Base-by-base conservation (phyloP, 2,113 vertebrate genomes). In the Tragelaphus scriptus region DNA sequence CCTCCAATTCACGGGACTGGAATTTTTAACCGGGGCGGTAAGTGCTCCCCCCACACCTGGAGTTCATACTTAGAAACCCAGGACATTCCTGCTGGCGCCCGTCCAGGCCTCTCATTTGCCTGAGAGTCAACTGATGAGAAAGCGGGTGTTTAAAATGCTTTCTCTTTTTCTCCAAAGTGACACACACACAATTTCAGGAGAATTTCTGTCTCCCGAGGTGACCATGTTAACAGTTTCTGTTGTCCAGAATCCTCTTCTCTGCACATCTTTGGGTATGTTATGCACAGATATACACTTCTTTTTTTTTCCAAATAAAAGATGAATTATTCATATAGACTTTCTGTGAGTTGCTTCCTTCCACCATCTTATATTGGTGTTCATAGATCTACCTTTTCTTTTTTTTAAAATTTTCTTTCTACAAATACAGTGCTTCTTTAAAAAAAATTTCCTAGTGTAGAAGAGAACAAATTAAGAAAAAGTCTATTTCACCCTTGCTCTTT, bases 11-110 rank as follows among this genome's bases (percentile, higher is more conserved):
- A 99, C 94, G 0, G 99, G 99, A 7, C 98, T 99, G 98, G 99
- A 99, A 96, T 95, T 99, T 91, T 90, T 99, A 81, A 99, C 99
- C 0, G 99, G 99, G 96, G 99, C 98, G 85, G 99, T 99, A 98
- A 99, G 99, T 99, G 68, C 77, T 82, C 49, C 7, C 1, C 44
- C 51, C 40, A 21, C 2, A 13, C 12, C 28, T 3, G 4, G 36
- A 8, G 28, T 12, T 25, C 47, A 53, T 36, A 0, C 21, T 68
- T 3, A 2, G 75, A 88, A 79, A 28, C 68, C 17, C 56, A 44
- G 44, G 7, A 9, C 8, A 0, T 17, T 7, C 28, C 71, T 15
- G 11, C 40, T 3, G 0, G 3, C 13, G 4, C 85, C 16, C 4
- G 2, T 56, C 68, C 77, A 71, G 30, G 32, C n/a, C 10, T 32